phyloP scores from a whole-genome alignment of 2,113 vertebrate genomes.

The Phyllopteryx taeniolatus region DNA sequence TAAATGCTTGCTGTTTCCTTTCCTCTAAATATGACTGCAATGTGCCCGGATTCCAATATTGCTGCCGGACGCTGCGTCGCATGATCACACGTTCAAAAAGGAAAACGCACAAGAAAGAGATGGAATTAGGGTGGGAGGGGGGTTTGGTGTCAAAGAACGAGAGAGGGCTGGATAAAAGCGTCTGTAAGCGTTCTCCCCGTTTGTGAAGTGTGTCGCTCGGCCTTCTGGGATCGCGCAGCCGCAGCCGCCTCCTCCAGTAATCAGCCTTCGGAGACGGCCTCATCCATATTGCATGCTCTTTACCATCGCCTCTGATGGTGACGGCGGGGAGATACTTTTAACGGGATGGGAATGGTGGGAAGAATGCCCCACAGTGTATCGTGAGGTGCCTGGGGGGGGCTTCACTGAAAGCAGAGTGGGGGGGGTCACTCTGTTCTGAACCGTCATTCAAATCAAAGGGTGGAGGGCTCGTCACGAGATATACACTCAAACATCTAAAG shows the following conservation, averaged over 20 bases:
- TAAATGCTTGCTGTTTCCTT: no score
- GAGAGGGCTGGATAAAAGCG: constrained; percentile 20
- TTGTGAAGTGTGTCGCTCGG: constrained; percentile 49
- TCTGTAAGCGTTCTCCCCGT: constrained; percentile 43
- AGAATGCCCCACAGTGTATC: constrained; percentile 61
- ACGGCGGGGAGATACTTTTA: constrained; percentile 3
- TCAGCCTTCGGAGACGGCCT: constrained; percentile 57
- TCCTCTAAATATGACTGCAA: background rate
- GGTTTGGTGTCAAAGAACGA: background rate
- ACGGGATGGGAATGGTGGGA: background rate
- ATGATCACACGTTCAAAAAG: constrained; percentile 18
- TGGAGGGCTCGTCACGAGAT: constrained; percentile 4
- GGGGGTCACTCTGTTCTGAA: constrained; percentile 55
- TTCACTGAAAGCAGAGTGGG: constrained; percentile 28
- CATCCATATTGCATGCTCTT: constrained; percentile 66
- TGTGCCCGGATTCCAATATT: background rate
- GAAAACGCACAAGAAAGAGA: constrained; percentile 11
- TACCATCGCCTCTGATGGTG: constrained; percentile 54
- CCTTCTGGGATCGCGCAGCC: constrained; percentile 30
- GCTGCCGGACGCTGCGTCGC: background rate
- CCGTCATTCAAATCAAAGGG: constrained; percentile 71
- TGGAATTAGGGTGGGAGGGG: no score
- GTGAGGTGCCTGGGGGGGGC: constrained; percentile 60
- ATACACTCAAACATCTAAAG: background rate
- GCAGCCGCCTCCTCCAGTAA: constrained; percentile 28